phyloP scores from a whole-genome alignment of 2,113 vertebrate genomes.

The Lucifuga dentata region DNA sequence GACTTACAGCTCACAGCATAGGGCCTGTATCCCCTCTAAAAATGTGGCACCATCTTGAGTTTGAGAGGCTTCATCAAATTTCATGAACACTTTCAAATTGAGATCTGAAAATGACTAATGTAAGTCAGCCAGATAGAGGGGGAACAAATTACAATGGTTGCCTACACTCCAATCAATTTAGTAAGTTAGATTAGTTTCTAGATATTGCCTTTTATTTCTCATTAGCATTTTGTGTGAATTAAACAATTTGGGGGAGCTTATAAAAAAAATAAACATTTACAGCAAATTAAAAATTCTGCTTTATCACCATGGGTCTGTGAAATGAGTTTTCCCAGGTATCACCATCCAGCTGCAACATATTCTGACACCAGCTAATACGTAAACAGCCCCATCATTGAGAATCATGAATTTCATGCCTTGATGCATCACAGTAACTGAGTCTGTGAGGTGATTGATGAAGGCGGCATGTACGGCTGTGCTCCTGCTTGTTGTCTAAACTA shows the following conservation, averaged over 20 bases:
- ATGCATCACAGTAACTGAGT: conserved; percentile 69
- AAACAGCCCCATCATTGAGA: conserved; percentile 54
- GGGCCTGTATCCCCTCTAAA: conserved; percentile 43
- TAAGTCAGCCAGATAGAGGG: conserved; percentile 20
- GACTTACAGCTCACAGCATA: conserved; percentile 51
- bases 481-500: conserved; percentile 50
- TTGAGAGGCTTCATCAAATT: conserved; percentile 61
- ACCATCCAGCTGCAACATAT: conserved; percentile 16
- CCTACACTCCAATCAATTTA: not conserved
- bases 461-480: conserved; percentile 49
- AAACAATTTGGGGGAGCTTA: no score
- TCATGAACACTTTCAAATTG: conserved; percentile 34
- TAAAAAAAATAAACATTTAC: no score
- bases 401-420: conserved; percentile 75
- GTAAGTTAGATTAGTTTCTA: conserved; percentile 9
- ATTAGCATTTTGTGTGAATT: no score
- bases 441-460: conserved; percentile 78
- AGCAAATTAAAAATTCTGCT: no score
- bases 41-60: conserved; percentile 63
- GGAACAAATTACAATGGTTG: not conserved
- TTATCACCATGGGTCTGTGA: conserved; percentile 4
- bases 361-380: conserved; percentile 25
- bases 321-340: conserved; percentile 36
- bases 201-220: not conserved
- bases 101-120: conserved; percentile 43